Evolutionary conservation across 2,797 vertebrate genomes (phyloP).

Genomic region (Lepilemur ruficaudatus): DNA sequence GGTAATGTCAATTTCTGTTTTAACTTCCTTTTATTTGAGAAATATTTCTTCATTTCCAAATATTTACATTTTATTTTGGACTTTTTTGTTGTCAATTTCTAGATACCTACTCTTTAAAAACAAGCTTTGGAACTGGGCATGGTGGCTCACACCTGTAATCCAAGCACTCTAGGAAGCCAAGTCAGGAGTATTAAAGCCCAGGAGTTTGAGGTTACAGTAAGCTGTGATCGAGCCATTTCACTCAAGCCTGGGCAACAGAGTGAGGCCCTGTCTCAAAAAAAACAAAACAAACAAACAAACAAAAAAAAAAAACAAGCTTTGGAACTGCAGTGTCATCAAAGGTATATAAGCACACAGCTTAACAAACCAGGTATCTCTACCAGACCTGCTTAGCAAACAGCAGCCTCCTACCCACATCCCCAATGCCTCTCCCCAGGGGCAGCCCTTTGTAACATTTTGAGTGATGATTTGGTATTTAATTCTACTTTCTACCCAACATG

Average conservation of each 20-base stretch:
- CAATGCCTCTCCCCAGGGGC: background rate
- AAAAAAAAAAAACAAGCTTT: no score
- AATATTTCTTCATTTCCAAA: background rate
- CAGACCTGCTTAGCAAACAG: background rate
- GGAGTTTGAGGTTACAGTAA: background rate
- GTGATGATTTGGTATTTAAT: background rate
- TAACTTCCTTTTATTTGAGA: no score
- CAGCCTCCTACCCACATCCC: background rate
- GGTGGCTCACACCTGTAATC: background rate
- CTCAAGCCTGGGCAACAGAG: background rate
- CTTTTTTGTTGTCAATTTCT: background rate
- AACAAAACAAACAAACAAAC: no score
- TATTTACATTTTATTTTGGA: background rate
- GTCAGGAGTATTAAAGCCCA: background rate
- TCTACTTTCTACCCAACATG: background rate
- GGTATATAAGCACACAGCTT: background rate
- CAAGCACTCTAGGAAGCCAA: background rate
- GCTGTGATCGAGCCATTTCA: background rate
- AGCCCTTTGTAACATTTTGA: background rate
- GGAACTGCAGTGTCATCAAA: background rate
- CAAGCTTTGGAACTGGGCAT: no score
- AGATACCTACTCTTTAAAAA: background rate
- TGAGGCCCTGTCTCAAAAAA: background rate
- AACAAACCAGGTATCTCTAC: background rate
- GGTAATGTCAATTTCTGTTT: background rate